Evolutionary conservation across 2,797 vertebrate genomes (phyloP).

Genomic region (Eulemur albifrons): DNA sequence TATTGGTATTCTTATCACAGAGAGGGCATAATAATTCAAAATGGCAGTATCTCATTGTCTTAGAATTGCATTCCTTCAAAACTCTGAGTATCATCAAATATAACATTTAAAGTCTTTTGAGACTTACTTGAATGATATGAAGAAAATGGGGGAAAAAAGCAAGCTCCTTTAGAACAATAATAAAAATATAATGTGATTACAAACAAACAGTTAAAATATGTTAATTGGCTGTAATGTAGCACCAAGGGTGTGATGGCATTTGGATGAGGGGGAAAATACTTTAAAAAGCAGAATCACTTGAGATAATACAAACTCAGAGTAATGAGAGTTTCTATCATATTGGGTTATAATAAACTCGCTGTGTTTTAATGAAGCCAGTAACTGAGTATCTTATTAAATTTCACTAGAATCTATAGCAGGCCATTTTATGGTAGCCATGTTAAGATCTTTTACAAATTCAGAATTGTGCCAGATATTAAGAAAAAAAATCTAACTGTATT

Average conservation of each 20-base stretch:
- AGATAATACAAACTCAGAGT: neutral
- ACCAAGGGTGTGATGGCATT: neutral
- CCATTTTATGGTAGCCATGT: neutral
- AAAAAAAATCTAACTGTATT: constrained; percentile 5
- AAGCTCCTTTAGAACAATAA: constrained; percentile 11
- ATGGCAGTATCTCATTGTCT: neutral
- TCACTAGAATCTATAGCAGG: neutral
- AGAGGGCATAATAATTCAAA: neutral
- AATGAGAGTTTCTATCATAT: constrained; percentile 23
- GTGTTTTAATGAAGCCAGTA: constrained; percentile 49
- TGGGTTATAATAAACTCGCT: constrained; percentile 41
- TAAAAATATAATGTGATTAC: neutral
- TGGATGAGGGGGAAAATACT: neutral
- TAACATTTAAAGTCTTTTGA: neutral
- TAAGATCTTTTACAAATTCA: constrained; percentile 40
- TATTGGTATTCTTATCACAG: neutral
- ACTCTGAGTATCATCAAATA: neutral
- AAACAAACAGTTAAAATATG: constrained; percentile 16
- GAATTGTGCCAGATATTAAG: constrained; percentile 19
- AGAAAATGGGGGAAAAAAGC: neutral
- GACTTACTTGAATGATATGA: neutral
- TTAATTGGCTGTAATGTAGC: neutral
- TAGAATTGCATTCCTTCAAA: neutral
- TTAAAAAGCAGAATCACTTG: neutral
- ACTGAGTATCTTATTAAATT: constrained; percentile 55